Evolutionary conservation across 2,888 invertebrate genomes (phyloP).

Genomic region (Meteorus colon): DNA sequence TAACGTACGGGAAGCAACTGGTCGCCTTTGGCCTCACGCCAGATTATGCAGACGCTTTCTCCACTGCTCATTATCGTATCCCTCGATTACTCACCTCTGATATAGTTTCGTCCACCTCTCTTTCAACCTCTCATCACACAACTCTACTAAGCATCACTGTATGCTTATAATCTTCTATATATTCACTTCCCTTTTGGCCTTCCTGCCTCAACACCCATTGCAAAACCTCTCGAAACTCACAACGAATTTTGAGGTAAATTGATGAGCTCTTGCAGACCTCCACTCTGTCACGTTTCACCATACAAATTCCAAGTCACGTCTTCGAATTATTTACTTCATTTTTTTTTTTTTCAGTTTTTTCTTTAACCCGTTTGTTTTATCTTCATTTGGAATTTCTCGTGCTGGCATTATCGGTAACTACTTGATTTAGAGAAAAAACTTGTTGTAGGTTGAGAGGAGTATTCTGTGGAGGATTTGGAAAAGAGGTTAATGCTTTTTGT

Average conservation of each 20-base stretch:
- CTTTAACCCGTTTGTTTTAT: conserved; percentile 9
- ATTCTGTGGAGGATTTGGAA: background rate
- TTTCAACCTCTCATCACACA: conserved; percentile 6
- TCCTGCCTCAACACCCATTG: conserved; percentile 10
- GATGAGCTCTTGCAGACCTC: conserved; percentile 21
- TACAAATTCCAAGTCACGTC: conserved; percentile 40
- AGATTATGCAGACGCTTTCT: conserved; percentile 66
- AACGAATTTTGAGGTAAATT: conserved; percentile 28
- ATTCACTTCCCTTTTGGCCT: background rate
- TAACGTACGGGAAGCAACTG: conserved; percentile 67
- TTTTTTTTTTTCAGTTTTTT: background rate
- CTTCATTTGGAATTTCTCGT: background rate
- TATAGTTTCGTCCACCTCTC: conserved; percentile 12
- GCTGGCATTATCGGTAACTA: background rate
- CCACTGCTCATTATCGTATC: conserved; percentile 58
- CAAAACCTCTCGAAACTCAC: conserved; percentile 26
- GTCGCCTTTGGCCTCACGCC: conserved; percentile 68
- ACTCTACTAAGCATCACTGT: background rate
- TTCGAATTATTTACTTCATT: conserved; percentile 10
- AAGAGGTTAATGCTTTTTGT: too few relatives aligned
- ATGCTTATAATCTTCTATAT: background rate
- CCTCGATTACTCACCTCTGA: conserved; percentile 43
- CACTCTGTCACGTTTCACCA: conserved; percentile 40
- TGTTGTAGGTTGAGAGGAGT: background rate
- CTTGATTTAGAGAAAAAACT: too few relatives aligned